Conservation (phyloP, 2,113 vertebrate genomes). For the Trematocara zebra region DNA sequence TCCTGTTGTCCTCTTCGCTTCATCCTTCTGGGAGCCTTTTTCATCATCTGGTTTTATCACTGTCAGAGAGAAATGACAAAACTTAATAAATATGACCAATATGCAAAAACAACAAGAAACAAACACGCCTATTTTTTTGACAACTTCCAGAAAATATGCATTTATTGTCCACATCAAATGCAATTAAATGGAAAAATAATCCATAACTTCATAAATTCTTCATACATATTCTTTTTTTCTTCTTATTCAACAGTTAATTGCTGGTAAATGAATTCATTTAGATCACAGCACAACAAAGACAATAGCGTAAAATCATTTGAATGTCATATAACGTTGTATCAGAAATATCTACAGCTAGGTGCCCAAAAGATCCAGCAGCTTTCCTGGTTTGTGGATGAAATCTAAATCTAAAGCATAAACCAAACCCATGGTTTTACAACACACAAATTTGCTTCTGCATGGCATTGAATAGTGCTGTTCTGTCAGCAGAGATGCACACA, state of each 20-base stretch:
- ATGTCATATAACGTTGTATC: background rate
- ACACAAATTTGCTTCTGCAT: background rate
- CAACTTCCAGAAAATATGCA: background rate
- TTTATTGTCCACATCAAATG: background rate
- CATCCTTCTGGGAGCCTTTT: slow-evolving; percentile 17
- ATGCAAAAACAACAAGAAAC: background rate
- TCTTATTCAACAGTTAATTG: background rate
- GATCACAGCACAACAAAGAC: background rate
- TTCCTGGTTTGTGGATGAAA: background rate
- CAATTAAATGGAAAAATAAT: background rate
- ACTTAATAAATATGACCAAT: background rate
- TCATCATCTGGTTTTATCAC: slow-evolving; percentile 40
- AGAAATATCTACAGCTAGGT: background rate
- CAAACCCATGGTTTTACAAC: background rate
- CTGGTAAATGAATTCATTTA: background rate
- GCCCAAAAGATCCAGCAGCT: background rate
- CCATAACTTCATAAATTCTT: background rate
- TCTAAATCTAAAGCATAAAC: background rate
- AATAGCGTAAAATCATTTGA: background rate
- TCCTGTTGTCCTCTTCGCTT: slow-evolving; percentile 28
- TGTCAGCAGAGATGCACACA: background rate
- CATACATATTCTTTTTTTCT: background rate
- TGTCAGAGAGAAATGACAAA: slow-evolving; percentile 5
- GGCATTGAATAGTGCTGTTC: background rate
- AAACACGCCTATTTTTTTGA: background rate